phyloP scores from a whole-genome alignment of 2,113 vertebrate species.

The Scatophagus argus region DNA sequence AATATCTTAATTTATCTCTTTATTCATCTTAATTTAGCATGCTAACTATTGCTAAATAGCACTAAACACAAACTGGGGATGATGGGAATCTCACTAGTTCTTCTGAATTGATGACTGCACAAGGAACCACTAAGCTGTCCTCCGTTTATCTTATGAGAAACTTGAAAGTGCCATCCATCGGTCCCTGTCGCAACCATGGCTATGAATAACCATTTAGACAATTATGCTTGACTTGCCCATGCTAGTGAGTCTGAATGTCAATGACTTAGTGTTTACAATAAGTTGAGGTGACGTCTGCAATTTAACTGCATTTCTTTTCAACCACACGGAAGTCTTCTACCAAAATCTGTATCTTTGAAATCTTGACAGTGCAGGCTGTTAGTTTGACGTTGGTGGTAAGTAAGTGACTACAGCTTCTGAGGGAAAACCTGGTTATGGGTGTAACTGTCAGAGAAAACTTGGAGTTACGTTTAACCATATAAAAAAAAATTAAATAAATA shows the following conservation, averaged over 20 bases:
- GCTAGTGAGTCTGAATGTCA: conserved; percentile 2
- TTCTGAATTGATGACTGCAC: too few species aligned
- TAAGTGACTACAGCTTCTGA: background rate
- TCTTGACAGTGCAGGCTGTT: background rate
- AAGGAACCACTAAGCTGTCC: too few species aligned
- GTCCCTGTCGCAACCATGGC: background rate
- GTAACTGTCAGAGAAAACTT: background rate
- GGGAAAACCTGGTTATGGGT: background rate
- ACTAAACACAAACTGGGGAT: background rate
- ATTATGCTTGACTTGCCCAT: background rate
- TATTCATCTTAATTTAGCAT: too few species aligned
- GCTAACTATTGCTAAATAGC: background rate
- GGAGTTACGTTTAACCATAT: too few species aligned
- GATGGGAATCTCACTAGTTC: background rate
- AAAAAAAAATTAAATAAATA: too few species aligned
- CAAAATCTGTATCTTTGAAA: background rate
- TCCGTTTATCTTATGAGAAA: background rate
- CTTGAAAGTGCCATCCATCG: background rate
- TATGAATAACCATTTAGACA: conserved; percentile 6
- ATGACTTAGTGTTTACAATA: conserved; percentile 11
- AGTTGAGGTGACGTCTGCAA: conserved; percentile 4
- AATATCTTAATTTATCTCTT: too few species aligned
- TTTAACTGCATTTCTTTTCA: background rate
- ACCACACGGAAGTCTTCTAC: too few species aligned
- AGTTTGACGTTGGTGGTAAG: background rate